phyloP scores from a whole-genome alignment of 92 coral and sea anemone species.

The Parazoanthus atlanticus region DNA sequence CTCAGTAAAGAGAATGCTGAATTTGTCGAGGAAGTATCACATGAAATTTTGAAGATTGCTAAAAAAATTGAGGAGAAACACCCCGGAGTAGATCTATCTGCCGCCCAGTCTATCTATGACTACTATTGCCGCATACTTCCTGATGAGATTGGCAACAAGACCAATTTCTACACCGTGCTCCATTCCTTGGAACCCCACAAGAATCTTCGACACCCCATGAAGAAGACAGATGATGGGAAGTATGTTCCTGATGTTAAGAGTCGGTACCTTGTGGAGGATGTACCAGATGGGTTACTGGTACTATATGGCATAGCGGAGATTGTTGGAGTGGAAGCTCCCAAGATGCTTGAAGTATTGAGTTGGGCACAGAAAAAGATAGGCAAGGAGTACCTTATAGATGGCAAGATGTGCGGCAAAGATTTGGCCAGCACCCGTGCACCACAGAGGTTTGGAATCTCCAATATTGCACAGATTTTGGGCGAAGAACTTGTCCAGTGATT shows the following conservation, averaged over 20 bases:
- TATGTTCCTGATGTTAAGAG: slow-evolving; percentile 56
- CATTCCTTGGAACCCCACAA: slow-evolving; percentile 56
- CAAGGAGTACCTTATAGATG: slow-evolving; percentile 59
- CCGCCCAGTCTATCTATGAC: slow-evolving; percentile 3
- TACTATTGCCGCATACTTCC: slow-evolving; percentile 28
- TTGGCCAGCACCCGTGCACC: slow-evolving; percentile 57
- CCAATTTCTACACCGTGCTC: slow-evolving; percentile 48
- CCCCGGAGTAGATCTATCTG: slow-evolving; percentile 20
- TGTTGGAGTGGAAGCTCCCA: slow-evolving; percentile 56
- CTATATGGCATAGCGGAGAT: slow-evolving; percentile 62
- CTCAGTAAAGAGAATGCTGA: slow-evolving; percentile 51
- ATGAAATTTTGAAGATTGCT: slow-evolving; percentile 24
- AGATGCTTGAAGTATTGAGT: slow-evolving; percentile 45
- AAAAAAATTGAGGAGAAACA: slow-evolving; percentile 13
- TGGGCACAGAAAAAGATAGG: slow-evolving; percentile 60
- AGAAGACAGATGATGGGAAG: slow-evolving; percentile 36
- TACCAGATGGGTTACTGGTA: slow-evolving; percentile 57
- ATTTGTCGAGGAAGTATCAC: slow-evolving; percentile 25
- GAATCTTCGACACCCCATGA: slow-evolving; percentile 57
- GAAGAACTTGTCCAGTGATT: background rate
- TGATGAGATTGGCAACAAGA: slow-evolving; percentile 56
- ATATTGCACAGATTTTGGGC: slow-evolving; percentile 47
- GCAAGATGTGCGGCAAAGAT: slow-evolving; percentile 56
- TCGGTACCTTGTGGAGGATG: slow-evolving; percentile 65
- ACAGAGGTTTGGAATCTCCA: slow-evolving; percentile 53